Evolutionary conservation across 2,797 vertebrate genomes (phyloP).

Genomic region (Pseudochirops corinnae): DNA sequence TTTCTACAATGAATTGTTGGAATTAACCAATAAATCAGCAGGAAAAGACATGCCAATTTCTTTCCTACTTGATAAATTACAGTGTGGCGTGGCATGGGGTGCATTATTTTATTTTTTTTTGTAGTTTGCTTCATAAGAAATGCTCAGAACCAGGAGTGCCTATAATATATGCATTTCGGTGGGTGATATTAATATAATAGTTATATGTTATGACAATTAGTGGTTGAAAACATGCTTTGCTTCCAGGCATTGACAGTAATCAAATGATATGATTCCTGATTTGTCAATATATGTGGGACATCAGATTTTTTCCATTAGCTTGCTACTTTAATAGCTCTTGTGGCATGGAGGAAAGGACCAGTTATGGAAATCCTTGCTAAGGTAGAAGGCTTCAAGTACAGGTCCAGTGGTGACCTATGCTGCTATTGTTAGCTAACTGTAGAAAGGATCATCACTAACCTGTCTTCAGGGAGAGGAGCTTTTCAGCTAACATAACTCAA

Average conservation of each 20-base stretch:
- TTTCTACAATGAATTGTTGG: constrained; percentile 88
- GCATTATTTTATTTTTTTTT: constrained; percentile 75
- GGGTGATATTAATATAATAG: constrained; percentile 64
- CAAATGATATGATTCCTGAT: constrained; percentile 66
- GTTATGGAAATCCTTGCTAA: background rate
- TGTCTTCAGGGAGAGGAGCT: background rate
- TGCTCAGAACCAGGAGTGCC: constrained; percentile 67
- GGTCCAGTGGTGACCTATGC: background rate
- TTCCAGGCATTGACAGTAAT: constrained; percentile 49
- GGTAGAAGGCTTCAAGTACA: background rate
- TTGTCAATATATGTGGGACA: constrained; percentile 55
- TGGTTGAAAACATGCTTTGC: constrained; percentile 32
- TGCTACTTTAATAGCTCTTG: constrained; percentile 44
- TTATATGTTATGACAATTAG: constrained; percentile 49
- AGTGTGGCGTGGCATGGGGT: constrained; percentile 79
- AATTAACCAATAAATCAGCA: constrained; percentile 89
- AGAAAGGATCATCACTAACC: background rate
- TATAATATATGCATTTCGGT: constrained; percentile 64
- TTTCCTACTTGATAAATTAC: constrained; percentile 88
- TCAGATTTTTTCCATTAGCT: constrained; percentile 37
- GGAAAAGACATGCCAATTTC: constrained; percentile 89
- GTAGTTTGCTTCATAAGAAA: constrained; percentile 75
- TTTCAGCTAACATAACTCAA: background rate
- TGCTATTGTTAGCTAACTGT: background rate
- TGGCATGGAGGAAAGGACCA: background rate